Conservation (phyloP, 2,888 invertebrate species). For the Eupithecia inturbata region DNA sequence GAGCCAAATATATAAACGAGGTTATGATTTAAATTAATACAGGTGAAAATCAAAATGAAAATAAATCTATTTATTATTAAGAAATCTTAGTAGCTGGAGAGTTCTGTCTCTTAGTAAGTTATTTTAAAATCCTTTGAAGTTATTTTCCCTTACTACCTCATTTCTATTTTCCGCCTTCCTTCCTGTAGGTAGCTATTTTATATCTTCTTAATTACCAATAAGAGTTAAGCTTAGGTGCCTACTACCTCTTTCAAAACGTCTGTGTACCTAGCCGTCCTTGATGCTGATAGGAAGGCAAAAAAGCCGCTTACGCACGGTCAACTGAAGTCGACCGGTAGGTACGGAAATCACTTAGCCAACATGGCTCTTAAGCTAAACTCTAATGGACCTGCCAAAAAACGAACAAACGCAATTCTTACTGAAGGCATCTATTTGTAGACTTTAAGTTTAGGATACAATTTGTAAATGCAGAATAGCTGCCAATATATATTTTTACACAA, state of each 20-base stretch:
- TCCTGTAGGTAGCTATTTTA: background rate
- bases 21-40: background rate
- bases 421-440: background rate
- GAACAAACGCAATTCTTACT: too few relatives aligned
- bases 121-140: background rate
- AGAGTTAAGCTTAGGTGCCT: background rate
- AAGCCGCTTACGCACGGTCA: slow-evolving; percentile 7
- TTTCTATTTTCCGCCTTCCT: background rate
- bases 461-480: background rate
- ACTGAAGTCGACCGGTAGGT: background rate
- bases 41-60: too few relatives aligned
- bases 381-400: too few relatives aligned
- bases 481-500: background rate
- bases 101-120: background rate
- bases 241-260: background rate
- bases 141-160: background rate
- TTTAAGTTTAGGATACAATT: background rate
- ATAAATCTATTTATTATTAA: background rate
- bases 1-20: background rate
- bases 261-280: background rate
- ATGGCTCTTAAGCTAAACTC: background rate
- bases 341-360: background rate
- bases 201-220: background rate
- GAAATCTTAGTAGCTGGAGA: too few relatives aligned
- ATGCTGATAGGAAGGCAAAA: background rate